Conservation (phyloP, 1,140 invertebrate genomes). For the Dreissena rostriformis region DNA sequence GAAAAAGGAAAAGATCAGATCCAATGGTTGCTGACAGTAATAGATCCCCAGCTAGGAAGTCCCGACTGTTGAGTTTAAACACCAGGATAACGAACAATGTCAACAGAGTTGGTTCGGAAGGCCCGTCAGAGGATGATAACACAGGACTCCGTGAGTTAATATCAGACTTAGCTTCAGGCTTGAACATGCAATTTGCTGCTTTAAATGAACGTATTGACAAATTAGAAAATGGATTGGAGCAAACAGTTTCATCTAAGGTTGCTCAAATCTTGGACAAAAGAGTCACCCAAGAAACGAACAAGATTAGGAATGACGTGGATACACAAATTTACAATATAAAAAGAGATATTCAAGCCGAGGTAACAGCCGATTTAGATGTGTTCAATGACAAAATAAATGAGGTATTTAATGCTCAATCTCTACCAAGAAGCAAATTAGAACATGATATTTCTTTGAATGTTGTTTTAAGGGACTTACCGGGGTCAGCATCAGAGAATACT, state of each 20-base stretch:
- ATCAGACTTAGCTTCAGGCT: background rate
- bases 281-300: background rate
- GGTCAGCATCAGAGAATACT: too few relatives aligned
- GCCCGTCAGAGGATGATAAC: background rate
- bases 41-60: too few relatives aligned
- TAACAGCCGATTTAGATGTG: constrained; percentile 1
- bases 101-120: too few relatives aligned
- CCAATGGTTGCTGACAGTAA: background rate
- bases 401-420: background rate
- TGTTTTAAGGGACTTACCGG: too few relatives aligned
- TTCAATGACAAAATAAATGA: constrained; percentile 1
- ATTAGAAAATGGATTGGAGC: constrained; percentile 10
- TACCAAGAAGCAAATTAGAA: background rate
- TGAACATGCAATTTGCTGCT: constrained; percentile 6
- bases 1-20: constrained; percentile 13
- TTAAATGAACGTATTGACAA: constrained; percentile 9
- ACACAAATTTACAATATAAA: constrained; percentile 3
- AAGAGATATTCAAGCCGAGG: constrained; percentile 11
- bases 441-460: too few relatives aligned
- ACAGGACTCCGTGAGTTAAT: background rate
- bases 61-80: too few relatives aligned
- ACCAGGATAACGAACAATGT: too few relatives aligned
- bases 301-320: constrained; percentile 1
- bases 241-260: background rate
- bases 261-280: background rate